phyloP scores from a whole-genome alignment of 2,888 invertebrate genomes.

The Rugalucina vietnamica region DNA sequence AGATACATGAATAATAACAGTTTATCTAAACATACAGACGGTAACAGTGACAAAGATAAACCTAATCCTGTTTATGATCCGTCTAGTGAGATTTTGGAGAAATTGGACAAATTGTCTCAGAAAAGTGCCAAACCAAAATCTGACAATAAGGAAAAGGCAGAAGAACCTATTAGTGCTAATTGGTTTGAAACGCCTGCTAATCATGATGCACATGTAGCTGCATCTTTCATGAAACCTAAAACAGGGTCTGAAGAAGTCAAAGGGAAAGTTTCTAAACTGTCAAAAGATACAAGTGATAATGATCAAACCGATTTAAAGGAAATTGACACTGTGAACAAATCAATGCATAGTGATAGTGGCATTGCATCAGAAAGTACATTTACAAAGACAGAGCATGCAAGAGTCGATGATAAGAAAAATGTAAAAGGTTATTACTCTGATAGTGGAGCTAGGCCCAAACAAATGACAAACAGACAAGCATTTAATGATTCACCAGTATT shows the following conservation, averaged over 20 bases:
- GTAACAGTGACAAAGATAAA: not conserved
- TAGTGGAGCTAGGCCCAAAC: not conserved
- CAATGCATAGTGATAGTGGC: slow-evolving; percentile 40
- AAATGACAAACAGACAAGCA: slow-evolving; percentile 29
- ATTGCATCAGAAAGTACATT: slow-evolving; percentile 27
- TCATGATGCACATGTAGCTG: slow-evolving; percentile 61
- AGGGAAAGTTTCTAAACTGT: not conserved
- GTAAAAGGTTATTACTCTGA: slow-evolving; percentile 58
- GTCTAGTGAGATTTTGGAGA: not conserved
- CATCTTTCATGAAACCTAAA: slow-evolving; percentile 41
- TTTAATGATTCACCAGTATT: slow-evolving; percentile 55
- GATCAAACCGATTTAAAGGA: slow-evolving; percentile 54
- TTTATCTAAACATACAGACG: not conserved
- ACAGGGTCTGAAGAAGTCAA: not conserved
- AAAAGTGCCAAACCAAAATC: not conserved
- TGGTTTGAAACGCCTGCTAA: slow-evolving; percentile 70
- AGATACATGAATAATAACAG: not conserved
- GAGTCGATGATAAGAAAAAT: not conserved
- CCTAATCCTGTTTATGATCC: no score
- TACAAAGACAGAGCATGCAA: not conserved
- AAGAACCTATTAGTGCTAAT: slow-evolving; percentile 64
- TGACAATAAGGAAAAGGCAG: not conserved
- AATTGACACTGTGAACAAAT: slow-evolving; percentile 47
- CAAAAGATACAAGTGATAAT: slow-evolving; percentile 6
- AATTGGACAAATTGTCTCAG: not conserved